Base-by-base conservation (phyloP, 1,140 invertebrate genomes). In the Drosophila quadrilineata region DNA sequence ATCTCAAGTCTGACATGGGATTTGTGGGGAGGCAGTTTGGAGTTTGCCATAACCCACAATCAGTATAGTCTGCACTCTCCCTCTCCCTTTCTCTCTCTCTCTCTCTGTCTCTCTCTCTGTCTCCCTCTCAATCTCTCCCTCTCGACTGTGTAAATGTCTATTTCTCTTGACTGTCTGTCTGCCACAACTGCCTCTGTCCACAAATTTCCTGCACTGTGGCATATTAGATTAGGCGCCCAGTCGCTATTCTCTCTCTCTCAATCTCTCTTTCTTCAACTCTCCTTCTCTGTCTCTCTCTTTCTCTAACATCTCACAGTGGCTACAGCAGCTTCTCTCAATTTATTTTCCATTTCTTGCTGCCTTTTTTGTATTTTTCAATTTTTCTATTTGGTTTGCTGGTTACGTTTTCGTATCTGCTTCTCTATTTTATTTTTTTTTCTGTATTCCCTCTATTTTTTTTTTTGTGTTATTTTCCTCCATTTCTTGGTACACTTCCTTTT, bases 181-280 rank as follows among this genome's bases (percentile, higher is more conserved):
- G 24, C 35, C 38, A 12, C 35, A 24, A 31, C 33, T 19, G 41
- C 22, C 49, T 49, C 33, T 56, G 49, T 63, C 71, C 67, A 65
- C 71, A 73, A 73, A 71, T 73, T 66, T 73, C 71, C 71, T 73
- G 56, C 71, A 54, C 58, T 72, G 60, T 62, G 67, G 71, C 68
- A 73, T 73, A 73, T 73, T 73, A 73, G 67, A 73, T 73, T 73
- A 73, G 52, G 69, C 65, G 58, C 67, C 54, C 60, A 65, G 66
- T 45, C 60, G 50, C 36, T 68, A 33, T 59, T 53, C 49, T 36
- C 41, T 62, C 48, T 40, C 43, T 62, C 45, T 62, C 26, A 36
- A 16, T 45, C 31, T 57, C 9, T 14, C 19, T 14, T 43, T 43
- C 22, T 19, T 16, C 24, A n/a, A 21, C 16, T 24, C 28, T 35